phyloP scores from a whole-genome alignment of 1,140 invertebrate species.

The Dendroctonus valens region DNA sequence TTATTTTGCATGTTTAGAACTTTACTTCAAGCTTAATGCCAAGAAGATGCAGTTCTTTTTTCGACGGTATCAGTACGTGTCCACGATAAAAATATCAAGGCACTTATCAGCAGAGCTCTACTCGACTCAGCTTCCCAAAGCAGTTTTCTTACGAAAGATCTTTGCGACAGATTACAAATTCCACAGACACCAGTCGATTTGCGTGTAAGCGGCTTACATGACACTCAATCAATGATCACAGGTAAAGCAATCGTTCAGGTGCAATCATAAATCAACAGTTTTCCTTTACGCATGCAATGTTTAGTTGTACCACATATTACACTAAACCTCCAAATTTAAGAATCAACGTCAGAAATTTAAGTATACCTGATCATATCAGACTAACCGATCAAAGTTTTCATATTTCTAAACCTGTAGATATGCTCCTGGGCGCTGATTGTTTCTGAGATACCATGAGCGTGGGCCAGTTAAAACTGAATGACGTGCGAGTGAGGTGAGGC shows the following conservation, averaged over 20 bases:
- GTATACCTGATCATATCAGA: slow-evolving; percentile 27
- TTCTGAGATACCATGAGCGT: slow-evolving; percentile 3
- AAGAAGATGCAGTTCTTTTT: too few species aligned
- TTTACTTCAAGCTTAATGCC: too few species aligned
- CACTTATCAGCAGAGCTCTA: not conserved
- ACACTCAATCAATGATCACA: not conserved
- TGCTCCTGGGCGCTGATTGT: slow-evolving; percentile 8
- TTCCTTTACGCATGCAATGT: not conserved
- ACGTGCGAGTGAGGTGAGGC: slow-evolving; percentile 33
- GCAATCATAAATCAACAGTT: slow-evolving; percentile 7
- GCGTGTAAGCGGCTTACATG: slow-evolving; percentile 1
- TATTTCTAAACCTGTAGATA: slow-evolving; percentile 23
- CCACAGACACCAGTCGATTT: not conserved
- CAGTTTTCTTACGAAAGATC: slow-evolving; percentile 10
- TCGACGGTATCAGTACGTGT: slow-evolving; percentile 5
- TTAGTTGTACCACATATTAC: slow-evolving; percentile 23
- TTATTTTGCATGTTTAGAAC: too few species aligned
- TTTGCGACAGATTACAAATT: slow-evolving; percentile 6
- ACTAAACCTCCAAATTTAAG: slow-evolving; percentile 10
- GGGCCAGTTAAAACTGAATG: slow-evolving; percentile 15
- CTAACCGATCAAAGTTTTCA: slow-evolving; percentile 40
- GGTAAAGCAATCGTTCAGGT: not conserved
- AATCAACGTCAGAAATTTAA: slow-evolving; percentile 12
- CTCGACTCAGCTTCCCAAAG: slow-evolving; percentile 20
- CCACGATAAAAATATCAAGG: slow-evolving; percentile 1